Evolutionary conservation across 2,797 vertebrate genomes (phyloP), one percentile per base, ranked within the genome.

Genomic region (Phataginus tricuspis): DNA sequence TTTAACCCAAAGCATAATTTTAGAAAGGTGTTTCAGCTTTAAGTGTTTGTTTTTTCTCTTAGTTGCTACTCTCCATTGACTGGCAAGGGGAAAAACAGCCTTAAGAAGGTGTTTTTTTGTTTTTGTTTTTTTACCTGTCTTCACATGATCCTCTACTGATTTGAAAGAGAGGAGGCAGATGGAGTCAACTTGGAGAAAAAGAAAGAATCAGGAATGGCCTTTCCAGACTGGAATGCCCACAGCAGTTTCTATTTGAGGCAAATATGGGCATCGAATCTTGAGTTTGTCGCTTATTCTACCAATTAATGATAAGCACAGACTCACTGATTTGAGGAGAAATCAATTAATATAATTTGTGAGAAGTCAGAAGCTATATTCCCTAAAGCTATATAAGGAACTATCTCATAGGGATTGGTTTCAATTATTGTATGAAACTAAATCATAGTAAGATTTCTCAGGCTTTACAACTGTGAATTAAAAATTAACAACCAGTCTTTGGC

Each of bases 391-490:
- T 53, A 11, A 94, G 57, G 92, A 94, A 95, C 49, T 31, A 42
- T 85, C 18, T 64, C 66, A 75, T n/a, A 23, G 55, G 87, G 79
- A 55, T 95, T 91, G 95, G 69, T 79, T 96, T 92, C 78, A 55
- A 80, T 63, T 88, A 45, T 16, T 71, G 45, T 53, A 86, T 53
- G 79, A 87, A 90, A n/a, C 14, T 14, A 63, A 97, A 91, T 53
- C 92, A 64, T 25, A 84, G 80, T 74, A 74, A 89, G 66, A 96
- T 91, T 94, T 95, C 86, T 97, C 63, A 88, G 91, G 45, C 79
- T 94, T 86, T 90, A 53, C 82, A 72, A 87, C 64, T 75, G 37
- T 68, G 68, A 90, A 94, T 91, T 96, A 57, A 96, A 94, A 83
- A 77, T 91, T 79, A 66, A 90, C 55, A 69, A 83, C 57, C 87